These are phyloP conservation scores for Smutsia temminckii DNA, from an alignment of 2,797 vertebrate genomes.

Conservation along the genomic window DNA sequence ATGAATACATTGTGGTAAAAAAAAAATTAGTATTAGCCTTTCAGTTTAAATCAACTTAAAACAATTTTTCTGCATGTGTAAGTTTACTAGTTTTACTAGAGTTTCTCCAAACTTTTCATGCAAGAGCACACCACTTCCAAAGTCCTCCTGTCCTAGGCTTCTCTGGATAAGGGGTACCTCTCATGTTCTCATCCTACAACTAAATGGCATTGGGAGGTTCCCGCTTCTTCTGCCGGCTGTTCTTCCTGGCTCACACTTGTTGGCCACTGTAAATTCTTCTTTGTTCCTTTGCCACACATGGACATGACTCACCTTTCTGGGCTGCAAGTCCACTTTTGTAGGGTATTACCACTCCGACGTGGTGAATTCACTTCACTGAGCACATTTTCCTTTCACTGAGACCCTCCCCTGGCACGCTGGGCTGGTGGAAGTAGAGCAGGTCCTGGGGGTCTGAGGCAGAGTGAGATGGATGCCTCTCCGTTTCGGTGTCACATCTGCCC, in stretches of 20 bases:
- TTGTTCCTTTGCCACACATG: background rate
- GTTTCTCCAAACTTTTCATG: background rate
- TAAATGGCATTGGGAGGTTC: background rate
- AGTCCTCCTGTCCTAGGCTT: background rate
- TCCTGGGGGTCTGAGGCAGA: too few species aligned
- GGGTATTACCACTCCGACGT: background rate
- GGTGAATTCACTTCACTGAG: background rate
- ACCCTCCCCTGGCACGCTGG: too few species aligned
- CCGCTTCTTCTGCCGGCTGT: background rate
- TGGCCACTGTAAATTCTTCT: background rate
- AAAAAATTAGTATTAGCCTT: background rate
- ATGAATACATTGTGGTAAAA: background rate
- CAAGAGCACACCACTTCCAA: accelerated
- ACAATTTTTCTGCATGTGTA: background rate
- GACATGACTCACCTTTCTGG: background rate
- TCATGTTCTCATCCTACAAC: too few species aligned
- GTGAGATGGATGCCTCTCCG: accelerated
- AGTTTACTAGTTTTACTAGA: background rate
- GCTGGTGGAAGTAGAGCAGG: background rate
- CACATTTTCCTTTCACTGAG: background rate
- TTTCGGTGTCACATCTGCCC: background rate
- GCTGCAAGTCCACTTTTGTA: accelerated
- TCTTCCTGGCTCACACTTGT: background rate
- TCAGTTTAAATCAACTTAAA: background rate
- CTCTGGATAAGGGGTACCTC: background rate